These are phyloP conservation scores for Diabrotica virgifera DNA, from an alignment of 1,140 invertebrate species.

Conservation along the genomic window DNA sequence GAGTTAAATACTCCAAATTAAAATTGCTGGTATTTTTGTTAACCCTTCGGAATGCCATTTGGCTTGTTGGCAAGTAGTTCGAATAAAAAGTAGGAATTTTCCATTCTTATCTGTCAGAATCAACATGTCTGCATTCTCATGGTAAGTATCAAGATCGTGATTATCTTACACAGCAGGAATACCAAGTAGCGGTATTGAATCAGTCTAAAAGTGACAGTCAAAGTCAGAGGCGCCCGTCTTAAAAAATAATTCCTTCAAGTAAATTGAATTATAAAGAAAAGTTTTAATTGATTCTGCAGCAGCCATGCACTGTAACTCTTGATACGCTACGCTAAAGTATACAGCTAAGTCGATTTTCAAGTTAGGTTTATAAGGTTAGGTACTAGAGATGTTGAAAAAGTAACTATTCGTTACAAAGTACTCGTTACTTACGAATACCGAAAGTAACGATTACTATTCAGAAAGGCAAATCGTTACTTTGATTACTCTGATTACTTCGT, in stretches of 20 bases:
- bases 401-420: too few relatives aligned
- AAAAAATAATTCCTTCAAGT: not conserved
- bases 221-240: not conserved
- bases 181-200: conserved; percentile 17
- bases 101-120: conserved; percentile 8
- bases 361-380: too few relatives aligned
- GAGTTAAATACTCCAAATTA: conserved; percentile 3
- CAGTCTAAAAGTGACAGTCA: conserved; percentile 1
- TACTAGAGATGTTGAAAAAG: too few relatives aligned
- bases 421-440: too few relatives aligned
- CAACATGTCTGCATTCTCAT: conserved; percentile 18
- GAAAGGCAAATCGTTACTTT: too few relatives aligned
- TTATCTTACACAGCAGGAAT: conserved; percentile 14
- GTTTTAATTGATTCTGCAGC: too few relatives aligned
- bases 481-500: too few relatives aligned
- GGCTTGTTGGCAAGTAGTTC: not conserved
- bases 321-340: too few relatives aligned
- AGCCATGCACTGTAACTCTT: too few relatives aligned
- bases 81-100: conserved; percentile 3
- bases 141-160: conserved; percentile 12
- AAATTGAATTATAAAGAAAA: too few relatives aligned
- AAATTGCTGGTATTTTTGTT: not conserved
- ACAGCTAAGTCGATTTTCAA: too few relatives aligned
- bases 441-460: too few relatives aligned
- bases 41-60: not conserved